These are phyloP conservation scores for Matsumyia berberina DNA, from an alignment of 2,888 invertebrate species.

Conservation along the genomic window DNA sequence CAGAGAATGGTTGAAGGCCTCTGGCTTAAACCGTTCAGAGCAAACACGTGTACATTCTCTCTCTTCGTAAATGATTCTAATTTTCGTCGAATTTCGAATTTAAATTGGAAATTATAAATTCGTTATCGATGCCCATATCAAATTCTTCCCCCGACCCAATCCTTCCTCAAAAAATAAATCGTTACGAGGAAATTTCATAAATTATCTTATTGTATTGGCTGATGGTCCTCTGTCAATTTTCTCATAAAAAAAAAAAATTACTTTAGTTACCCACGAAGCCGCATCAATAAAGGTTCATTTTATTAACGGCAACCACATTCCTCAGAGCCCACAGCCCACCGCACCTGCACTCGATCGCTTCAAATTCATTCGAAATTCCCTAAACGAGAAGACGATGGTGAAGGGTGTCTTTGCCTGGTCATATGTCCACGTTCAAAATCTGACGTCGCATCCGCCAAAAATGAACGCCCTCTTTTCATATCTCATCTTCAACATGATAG, in stretches of 20 bases:
- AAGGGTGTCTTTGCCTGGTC: slow-evolving; percentile 18
- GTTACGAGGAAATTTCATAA: slow-evolving; percentile 25
- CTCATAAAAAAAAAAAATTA: slow-evolving; percentile 22
- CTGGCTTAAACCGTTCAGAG: neutral
- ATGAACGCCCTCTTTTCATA: slow-evolving; percentile 52
- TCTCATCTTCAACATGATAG: slow-evolving; percentile 52
- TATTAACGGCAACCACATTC: slow-evolving; percentile 49
- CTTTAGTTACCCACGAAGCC: slow-evolving; percentile 54
- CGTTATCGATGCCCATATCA: slow-evolving; percentile 9
- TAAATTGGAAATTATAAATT: slow-evolving; percentile 38
- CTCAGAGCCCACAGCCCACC: slow-evolving; percentile 47
- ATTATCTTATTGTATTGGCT: neutral
- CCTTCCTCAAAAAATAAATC: slow-evolving; percentile 12
- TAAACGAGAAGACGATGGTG: slow-evolving; percentile 44
- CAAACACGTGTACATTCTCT: neutral
- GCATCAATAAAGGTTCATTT: slow-evolving; percentile 62
- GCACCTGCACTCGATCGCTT: slow-evolving; percentile 63
- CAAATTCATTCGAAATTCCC: slow-evolving; percentile 60
- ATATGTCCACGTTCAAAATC: slow-evolving; percentile 59
- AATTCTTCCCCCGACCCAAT: slow-evolving; percentile 5
- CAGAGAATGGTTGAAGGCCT: neutral
- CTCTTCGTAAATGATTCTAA: neutral
- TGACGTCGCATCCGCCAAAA: slow-evolving; percentile 12
- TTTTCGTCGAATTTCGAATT: slow-evolving; percentile 27
- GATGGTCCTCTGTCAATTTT: neutral